phyloP scores from a whole-genome alignment of 1,140 invertebrate species.

The Heliconius melpomene region DNA sequence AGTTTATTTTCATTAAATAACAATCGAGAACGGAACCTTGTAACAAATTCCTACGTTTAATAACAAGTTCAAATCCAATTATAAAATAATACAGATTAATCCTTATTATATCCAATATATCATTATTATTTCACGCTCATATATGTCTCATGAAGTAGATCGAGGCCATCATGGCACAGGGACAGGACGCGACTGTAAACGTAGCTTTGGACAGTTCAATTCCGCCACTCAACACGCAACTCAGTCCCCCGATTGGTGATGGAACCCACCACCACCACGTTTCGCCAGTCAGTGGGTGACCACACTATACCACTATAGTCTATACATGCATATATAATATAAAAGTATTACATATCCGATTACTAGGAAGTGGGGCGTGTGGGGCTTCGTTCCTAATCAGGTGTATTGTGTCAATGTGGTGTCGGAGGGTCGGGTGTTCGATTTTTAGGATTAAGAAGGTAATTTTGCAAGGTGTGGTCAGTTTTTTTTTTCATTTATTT shows the following conservation, averaged over 20 bases:
- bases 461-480: background rate
- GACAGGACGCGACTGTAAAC: too few relatives aligned
- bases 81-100: background rate
- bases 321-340: background rate
- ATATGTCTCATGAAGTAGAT: too few relatives aligned
- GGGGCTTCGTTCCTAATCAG: constrained; percentile 25
- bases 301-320: background rate
- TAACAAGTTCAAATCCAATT: background rate
- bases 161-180: too few relatives aligned
- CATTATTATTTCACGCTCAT: too few relatives aligned
- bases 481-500: background rate
- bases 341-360: constrained; percentile 19
- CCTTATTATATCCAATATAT: background rate
- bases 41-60: background rate
- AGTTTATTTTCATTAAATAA: background rate
- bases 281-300: too few relatives aligned
- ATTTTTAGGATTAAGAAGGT: background rate
- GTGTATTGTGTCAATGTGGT: constrained; percentile 21
- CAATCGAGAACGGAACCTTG: background rate
- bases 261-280: background rate
- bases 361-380: constrained; percentile 29
- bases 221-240: too few relatives aligned
- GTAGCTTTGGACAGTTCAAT: too few relatives aligned
- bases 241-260: too few relatives aligned
- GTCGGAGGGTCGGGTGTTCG: background rate